Evolutionary conservation across 2,888 invertebrate species (phyloP).

Genomic region (Daptonema setosum): DNA sequence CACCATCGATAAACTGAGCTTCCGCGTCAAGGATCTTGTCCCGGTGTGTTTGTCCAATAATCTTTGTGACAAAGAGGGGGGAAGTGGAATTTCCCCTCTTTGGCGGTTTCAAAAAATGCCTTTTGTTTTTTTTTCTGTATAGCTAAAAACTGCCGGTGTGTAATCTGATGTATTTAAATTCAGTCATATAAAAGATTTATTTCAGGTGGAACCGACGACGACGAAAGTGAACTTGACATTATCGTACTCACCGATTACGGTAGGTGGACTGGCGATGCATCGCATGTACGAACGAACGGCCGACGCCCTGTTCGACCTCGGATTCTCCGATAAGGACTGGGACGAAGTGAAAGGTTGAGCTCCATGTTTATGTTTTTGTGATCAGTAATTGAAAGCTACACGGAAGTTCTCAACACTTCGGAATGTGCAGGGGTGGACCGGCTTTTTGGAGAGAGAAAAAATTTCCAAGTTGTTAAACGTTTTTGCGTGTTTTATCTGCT

Average conservation of each 20-base stretch:
- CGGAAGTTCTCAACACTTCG: too few relatives aligned
- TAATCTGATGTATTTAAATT: too few relatives aligned
- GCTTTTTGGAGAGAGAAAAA: conserved; percentile 1
- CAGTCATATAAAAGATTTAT: too few relatives aligned
- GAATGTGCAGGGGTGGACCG: too few relatives aligned
- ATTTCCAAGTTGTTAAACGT: background rate
- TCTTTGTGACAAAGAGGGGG: too few relatives aligned
- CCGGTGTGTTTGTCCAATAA: conserved; percentile 15
- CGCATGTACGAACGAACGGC: conserved; percentile 28
- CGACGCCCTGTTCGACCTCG: conserved; percentile 34
- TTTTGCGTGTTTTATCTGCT: too few relatives aligned
- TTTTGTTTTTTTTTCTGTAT: too few relatives aligned
- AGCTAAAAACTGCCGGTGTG: too few relatives aligned
- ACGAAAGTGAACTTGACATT: conserved; percentile 14
- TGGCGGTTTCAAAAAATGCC: too few relatives aligned
- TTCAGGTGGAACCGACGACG: conserved; percentile 8
- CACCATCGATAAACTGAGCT: conserved; percentile 58
- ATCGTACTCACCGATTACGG: conserved; percentile 15
- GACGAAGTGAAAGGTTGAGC: conserved; percentile 65
- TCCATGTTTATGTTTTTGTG: background rate
- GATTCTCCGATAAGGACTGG: conserved; percentile 74
- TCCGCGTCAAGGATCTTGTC: conserved; percentile 50
- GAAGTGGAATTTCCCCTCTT: too few relatives aligned
- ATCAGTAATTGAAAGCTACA: background rate
- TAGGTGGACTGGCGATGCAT: conserved; percentile 29